Evolutionary conservation across 2,888 invertebrate genomes (phyloP).

Genomic region (Amphipyra tragopoginis): DNA sequence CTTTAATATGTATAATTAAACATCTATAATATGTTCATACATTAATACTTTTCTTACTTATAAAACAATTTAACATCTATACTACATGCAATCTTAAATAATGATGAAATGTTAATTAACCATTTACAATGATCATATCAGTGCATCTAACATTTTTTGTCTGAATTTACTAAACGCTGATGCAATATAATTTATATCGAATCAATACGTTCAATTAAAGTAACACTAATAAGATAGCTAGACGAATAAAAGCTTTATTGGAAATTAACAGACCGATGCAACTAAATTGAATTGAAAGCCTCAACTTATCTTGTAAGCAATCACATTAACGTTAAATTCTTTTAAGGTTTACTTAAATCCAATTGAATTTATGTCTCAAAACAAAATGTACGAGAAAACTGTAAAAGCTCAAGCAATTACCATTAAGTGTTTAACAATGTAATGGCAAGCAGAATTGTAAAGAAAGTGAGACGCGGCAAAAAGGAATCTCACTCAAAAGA

Average conservation of each 20-base stretch:
- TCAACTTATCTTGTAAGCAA: slow-evolving; percentile 60
- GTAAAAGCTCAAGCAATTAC: slow-evolving; percentile 73
- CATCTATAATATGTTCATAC: no score
- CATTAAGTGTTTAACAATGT: slow-evolving; percentile 86
- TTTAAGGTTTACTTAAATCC: slow-evolving; percentile 39
- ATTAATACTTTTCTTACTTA: no score
- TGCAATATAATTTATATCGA: no score
- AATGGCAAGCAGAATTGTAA: slow-evolving; percentile 92
- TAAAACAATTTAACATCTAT: no score
- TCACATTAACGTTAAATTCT: slow-evolving; percentile 31
- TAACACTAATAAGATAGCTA: not conserved
- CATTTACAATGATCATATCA: no score
- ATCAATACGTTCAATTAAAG: no score
- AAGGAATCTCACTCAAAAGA: slow-evolving; percentile 73
- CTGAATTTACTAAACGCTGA: no score
- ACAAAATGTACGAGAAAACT: slow-evolving; percentile 60
- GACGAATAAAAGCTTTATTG: slow-evolving; percentile 1
- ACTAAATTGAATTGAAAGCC: slow-evolving; percentile 61
- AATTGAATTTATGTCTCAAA: slow-evolving; percentile 47
- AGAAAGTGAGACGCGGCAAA: slow-evolving; percentile 93
- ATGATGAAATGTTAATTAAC: no score
- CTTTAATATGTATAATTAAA: no score
- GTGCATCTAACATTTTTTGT: no score
- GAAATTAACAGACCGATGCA: slow-evolving; percentile 16
- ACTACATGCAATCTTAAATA: no score